Conservation (phyloP, 1,140 invertebrate species). For the Euglossa dilemma region DNA sequence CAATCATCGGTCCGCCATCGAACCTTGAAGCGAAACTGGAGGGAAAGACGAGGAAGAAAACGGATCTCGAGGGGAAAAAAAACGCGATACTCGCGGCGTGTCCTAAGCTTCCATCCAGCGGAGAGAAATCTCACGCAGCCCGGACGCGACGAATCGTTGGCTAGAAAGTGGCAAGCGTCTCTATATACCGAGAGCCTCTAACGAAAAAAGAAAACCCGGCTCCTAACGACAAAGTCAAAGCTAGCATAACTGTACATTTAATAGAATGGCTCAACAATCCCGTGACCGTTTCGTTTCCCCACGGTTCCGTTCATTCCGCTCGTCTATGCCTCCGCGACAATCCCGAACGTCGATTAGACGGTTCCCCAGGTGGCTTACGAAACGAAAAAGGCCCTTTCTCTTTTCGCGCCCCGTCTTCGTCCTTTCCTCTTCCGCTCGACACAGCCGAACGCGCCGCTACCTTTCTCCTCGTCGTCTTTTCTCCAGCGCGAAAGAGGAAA, state of each 20-base stretch:
- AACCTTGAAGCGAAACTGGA: background rate
- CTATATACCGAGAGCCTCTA: slow-evolving; percentile 19
- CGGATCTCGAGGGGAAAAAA: background rate
- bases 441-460: background rate
- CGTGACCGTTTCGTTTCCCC: slow-evolving; percentile 6
- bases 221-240: slow-evolving; percentile 20
- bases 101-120: background rate
- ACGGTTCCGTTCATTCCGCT: background rate
- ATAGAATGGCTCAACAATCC: slow-evolving; percentile 49
- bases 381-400: slow-evolving; percentile 26
- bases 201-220: slow-evolving; percentile 45
- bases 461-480: background rate
- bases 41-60: background rate
- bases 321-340: background rate
- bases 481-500: background rate
- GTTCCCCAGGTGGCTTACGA: slow-evolving; percentile 23
- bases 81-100: background rate
- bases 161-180: background rate
- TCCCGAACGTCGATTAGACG: slow-evolving; percentile 21
- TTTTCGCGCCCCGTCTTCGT: background rate
- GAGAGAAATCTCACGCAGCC: background rate
- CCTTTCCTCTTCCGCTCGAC: slow-evolving; percentile 46
- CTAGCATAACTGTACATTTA: slow-evolving; percentile 59
- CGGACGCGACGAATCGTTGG: background rate
- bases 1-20: background rate